These are phyloP conservation scores for Scarus forsteni DNA, from an alignment of 2,797 vertebrate species.

Conservation along the genomic window DNA sequence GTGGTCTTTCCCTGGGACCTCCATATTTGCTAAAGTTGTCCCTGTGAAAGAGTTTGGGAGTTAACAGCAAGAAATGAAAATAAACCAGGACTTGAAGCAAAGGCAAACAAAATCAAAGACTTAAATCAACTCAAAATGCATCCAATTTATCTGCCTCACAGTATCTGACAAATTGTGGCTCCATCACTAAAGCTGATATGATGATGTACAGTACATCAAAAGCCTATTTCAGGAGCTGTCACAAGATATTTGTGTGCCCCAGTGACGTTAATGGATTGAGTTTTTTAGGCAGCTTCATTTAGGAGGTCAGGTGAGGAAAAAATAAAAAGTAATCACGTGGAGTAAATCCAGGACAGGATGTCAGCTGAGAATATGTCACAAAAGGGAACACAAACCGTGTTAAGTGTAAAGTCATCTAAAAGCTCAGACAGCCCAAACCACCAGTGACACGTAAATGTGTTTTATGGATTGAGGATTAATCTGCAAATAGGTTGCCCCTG, in stretches of 20 bases:
- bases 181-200: conserved; percentile 29
- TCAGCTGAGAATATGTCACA: conserved; percentile 56
- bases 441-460: conserved; percentile 59
- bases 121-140: neutral
- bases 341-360: conserved; percentile 56
- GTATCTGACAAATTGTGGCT: conserved; percentile 29
- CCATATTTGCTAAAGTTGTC: too few species aligned
- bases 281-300: conserved; percentile 52
- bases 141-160: conserved; percentile 3
- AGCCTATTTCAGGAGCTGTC: conserved; percentile 55
- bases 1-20: too few species aligned
- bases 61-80: conserved; percentile 30
- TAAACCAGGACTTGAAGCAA: conserved; percentile 40
- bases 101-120: conserved; percentile 20
- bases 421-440: conserved; percentile 13
- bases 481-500: conserved; percentile 68
- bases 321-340: conserved; percentile 67
- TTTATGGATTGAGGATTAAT: conserved; percentile 75
- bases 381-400: conserved; percentile 62
- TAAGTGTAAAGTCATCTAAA: conserved; percentile 65
- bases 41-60: conserved; percentile 37
- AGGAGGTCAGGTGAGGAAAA: conserved; percentile 58
- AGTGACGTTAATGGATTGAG: conserved; percentile 70
- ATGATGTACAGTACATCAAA: conserved; percentile 33
- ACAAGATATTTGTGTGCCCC: conserved; percentile 50